Evolutionary conservation across 2,113 vertebrate genomes (phyloP), one percentile per base, ranked within the genome.

Genomic region (Thamnophis sirtalis): DNA sequence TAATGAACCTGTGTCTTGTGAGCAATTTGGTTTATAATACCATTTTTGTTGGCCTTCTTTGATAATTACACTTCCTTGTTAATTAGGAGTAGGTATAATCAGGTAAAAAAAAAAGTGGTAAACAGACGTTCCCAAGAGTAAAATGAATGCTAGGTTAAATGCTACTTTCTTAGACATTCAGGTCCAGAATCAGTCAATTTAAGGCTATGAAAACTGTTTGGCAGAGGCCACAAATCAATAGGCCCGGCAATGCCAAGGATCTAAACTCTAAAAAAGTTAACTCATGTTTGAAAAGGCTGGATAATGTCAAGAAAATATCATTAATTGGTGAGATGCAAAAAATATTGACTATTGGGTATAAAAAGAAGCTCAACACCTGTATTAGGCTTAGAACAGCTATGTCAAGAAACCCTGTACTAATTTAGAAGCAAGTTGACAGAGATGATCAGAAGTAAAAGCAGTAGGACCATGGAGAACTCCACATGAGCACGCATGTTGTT

Each of bases 51-150:
- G 94, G 51, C 86, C n/a, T 92, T 95, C 15, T 24, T 6, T 43
- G 92, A 22, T n/a, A 89, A 24, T 91, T 86, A 10, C 53, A 91
- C 1, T 48, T 90, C 80, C 85, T 56, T 7, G 24, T 1, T 88
- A 92, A 95, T 92, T 87, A 93, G 38, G 89, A 58, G 49, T 84
- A 90, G 15, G 15, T 90, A 38, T 89, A 93, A 26, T 80, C 15
- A 88, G 50, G 33, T 7, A 0, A 8, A 54, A 38, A n/a, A n/a
- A 93, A 55, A 89, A 92, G 91, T 49, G 0, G 92, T 87, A 58
- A 92, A 43, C 86, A 58, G 90, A 8, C 0, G 22, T 94, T 93
- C 26, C 91, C n/a, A 48, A 10, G 49, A 60, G 63, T 33, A 3
- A 6, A 80, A 48, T 9, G 90, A 92, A 91, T 68, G 50, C 4